Conservation (phyloP, 1,140 invertebrate genomes). For the Palaemon carinicauda region DNA sequence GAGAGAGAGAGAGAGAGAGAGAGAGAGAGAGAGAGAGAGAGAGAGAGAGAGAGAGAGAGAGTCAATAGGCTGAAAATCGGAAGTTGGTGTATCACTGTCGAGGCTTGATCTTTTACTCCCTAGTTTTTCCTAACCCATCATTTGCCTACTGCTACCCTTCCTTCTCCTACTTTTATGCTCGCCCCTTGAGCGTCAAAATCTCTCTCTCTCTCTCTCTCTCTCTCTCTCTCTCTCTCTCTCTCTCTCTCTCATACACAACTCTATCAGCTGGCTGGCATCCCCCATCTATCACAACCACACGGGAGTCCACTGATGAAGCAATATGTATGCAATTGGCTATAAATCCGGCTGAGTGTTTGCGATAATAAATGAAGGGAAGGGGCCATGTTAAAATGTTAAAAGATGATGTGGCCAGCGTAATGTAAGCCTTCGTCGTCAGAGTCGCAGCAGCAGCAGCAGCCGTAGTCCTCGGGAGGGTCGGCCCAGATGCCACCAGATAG, state of each 20-base stretch:
- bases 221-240: not conserved
- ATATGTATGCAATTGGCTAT: constrained; percentile 46
- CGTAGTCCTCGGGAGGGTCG: constrained; percentile 19
- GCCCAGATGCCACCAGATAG: constrained; percentile 51
- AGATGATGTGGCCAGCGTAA: constrained; percentile 43
- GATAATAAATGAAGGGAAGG: constrained; percentile 52
- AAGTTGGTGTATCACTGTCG: no score
- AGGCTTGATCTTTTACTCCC: no score
- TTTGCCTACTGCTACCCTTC: not conserved
- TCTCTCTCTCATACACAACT: constrained; percentile 15
- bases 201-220: not conserved
- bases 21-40: not conserved
- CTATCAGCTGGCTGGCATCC: constrained; percentile 21
- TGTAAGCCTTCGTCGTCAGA: not conserved
- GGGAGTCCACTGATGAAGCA: constrained; percentile 39
- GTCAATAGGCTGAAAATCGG: no score
- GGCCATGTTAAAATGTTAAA: constrained; percentile 49
- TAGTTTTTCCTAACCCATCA: not conserved
- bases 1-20: not conserved
- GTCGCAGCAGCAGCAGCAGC: no score
- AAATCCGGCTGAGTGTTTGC: constrained; percentile 45
- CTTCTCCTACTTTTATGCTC: not conserved
- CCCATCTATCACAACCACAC: constrained; percentile 41
- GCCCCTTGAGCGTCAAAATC: not conserved
- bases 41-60: no score